phyloP scores from a whole-genome alignment of 1,140 invertebrate species.

The Batillaria attramentaria region DNA sequence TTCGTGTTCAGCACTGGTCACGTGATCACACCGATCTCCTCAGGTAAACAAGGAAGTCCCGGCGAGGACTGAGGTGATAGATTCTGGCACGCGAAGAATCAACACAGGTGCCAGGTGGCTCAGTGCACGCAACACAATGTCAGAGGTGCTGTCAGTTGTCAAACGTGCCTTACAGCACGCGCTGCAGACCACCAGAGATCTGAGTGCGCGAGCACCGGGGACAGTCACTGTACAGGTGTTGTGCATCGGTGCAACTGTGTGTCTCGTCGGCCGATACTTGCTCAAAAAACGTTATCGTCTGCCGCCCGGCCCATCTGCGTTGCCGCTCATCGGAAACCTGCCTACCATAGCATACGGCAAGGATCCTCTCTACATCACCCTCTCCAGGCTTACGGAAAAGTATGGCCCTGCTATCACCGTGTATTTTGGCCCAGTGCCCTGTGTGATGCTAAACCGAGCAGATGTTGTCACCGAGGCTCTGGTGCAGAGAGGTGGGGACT shows the following conservation, averaged over 20 bases:
- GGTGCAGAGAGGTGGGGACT: neutral
- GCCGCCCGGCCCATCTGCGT: neutral
- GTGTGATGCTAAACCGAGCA: neutral
- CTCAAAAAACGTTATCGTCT: conserved; percentile 9
- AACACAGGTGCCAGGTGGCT: no score
- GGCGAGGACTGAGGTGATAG: no score
- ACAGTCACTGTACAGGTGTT: neutral
- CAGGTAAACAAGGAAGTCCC: no score
- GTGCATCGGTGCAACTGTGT: neutral
- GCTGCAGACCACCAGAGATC: no score
- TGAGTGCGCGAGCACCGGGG: neutral
- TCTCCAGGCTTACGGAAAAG: neutral
- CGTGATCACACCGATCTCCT: no score
- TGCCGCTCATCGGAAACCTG: conserved; percentile 8
- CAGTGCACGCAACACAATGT: no score
- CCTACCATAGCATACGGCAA: neutral
- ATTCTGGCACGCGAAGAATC: no score
- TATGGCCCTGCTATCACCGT: conserved; percentile 2
- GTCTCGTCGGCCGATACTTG: neutral
- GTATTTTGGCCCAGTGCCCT: neutral
- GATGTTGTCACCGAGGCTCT: neutral
- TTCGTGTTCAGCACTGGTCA: no score
- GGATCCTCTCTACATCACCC: neutral
- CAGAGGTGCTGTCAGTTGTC: no score
- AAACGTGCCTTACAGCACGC: no score